Evolutionary conservation across 2,113 vertebrate species (phyloP), one percentile per base, ranked within the genome.

Genomic region (Myiagra hebetior): DNA sequence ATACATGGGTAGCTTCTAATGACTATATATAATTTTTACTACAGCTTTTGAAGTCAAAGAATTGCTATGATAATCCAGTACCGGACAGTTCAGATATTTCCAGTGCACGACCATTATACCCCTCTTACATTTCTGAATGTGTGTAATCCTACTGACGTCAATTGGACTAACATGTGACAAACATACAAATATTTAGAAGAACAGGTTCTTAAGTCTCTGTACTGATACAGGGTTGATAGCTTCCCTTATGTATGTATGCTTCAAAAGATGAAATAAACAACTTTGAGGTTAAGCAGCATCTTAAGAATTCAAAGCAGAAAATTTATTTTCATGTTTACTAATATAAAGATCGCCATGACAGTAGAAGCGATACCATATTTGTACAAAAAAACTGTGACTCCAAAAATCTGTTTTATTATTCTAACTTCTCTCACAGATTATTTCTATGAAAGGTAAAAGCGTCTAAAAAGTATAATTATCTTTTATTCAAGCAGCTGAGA

Each of bases 81-180:
- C 52, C 44, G 50, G 52, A 67, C 31, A 89, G 52, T 92, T 91
- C 56, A 73, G 72, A 90, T 91, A 91, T 80, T 96, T 95, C 78
- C 87, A 95, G 47, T 13, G 37, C 74, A 63, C 2, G 0, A 91
- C 70, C 67, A 70, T 67, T 81, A 73, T 35, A 87, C 5, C 41
- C 75, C 0, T 10, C 79, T 79, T 87, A 87, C 30, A 77, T 28
- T 73, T 55, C 47, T 47, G 60, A 88, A 80, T 62, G 37, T 39
- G 24, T 67, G 60, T 74, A 83, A 91, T 91, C 67, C 72, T 63
- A 67, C 55, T 93, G 85, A 93, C 9, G 4, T 94, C 85, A 94
- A 27, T 1, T 39, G 50, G 67, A 44, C 85, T 89, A 68, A 87
- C 0, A 14, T 1, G 0, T 64, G 91, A 93, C 68, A 74, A 93